These are phyloP conservation scores for Automeris io DNA, from an alignment of 2,888 invertebrate genomes.

Conservation along the genomic window DNA sequence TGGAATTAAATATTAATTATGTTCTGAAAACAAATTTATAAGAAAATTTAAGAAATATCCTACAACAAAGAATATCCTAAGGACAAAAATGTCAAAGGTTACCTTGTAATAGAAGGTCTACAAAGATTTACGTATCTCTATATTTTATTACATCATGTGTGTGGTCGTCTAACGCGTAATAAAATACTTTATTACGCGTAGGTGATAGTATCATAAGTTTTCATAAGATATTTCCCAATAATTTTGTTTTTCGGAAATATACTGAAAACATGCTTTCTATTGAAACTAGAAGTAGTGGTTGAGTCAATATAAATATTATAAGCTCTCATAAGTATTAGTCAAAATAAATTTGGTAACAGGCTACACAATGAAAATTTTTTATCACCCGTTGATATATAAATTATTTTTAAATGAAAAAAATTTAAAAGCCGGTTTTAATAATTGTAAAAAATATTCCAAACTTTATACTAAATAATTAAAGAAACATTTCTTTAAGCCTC, in stretches of 20 bases:
- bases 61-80: neutral
- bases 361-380: too few relatives aligned
- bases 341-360: too few relatives aligned
- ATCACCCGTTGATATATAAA: too few relatives aligned
- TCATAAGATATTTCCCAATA: neutral
- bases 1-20: neutral
- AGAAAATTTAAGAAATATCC: neutral
- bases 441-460: too few relatives aligned
- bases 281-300: too few relatives aligned
- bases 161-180: neutral
- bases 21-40: neutral
- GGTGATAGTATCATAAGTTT: neutral
- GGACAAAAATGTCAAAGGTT: neutral
- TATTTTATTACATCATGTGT: neutral
- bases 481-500: too few relatives aligned
- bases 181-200: constrained; percentile 1
- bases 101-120: neutral
- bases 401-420: too few relatives aligned
- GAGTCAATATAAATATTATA: too few relatives aligned
- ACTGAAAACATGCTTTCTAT: too few relatives aligned
- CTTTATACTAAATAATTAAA: too few relatives aligned
- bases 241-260: constrained; percentile 3
- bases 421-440: too few relatives aligned
- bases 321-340: too few relatives aligned
- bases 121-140: neutral